Evolutionary conservation across 2,113 vertebrate genomes (phyloP).

Genomic region (Gorsachius goisagi): DNA sequence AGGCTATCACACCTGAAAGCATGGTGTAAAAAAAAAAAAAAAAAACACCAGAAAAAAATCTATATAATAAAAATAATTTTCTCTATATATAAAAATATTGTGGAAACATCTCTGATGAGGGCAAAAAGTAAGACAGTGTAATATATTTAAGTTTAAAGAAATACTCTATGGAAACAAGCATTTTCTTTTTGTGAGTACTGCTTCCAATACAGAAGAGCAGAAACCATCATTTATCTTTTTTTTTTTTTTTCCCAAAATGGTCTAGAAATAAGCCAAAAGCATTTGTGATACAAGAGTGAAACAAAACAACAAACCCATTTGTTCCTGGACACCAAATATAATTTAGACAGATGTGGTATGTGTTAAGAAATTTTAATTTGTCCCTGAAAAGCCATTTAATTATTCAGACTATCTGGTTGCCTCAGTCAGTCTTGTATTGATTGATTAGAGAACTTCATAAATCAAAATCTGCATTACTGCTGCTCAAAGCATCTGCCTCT

Average conservation of each 20-base stretch:
- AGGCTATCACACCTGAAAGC: neutral
- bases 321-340: neutral
- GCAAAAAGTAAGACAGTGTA: neutral
- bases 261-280: neutral
- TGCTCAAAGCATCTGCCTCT: neutral
- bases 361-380: conserved; percentile 46
- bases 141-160: neutral
- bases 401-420: conserved; percentile 55
- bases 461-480: conserved; percentile 43
- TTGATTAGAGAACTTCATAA: conserved; percentile 47
- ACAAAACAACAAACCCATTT: neutral
- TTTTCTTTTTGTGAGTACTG: neutral
- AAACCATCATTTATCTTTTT: neutral
- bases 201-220: neutral
- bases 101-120: neutral
- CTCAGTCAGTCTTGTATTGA: conserved; percentile 40
- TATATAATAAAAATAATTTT: neutral
- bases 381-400: conserved; percentile 62
- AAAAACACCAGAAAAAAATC: too few relatives aligned
- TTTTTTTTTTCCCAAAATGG: neutral
- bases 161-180: neutral
- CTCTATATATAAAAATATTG: neutral
- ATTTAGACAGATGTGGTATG: neutral
- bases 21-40: neutral
- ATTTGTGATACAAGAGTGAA: neutral